Evolutionary conservation across 2,797 vertebrate genomes (phyloP).

Genomic region (Sebastes trivittatus): DNA sequence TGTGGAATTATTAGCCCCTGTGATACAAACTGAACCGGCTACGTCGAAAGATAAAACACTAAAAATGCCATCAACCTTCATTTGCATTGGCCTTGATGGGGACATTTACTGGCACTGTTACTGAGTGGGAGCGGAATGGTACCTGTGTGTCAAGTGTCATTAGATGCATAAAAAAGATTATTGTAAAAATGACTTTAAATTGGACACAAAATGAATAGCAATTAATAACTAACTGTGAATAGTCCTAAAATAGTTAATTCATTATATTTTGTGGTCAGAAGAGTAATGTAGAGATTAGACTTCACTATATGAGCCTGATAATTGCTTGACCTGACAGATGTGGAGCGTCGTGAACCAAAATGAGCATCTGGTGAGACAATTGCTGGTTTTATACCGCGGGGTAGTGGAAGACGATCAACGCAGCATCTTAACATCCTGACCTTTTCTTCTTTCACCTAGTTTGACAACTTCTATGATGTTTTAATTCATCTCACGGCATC

Average conservation of each 20-base stretch:
- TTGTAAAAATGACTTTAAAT: neutral
- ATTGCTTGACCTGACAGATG: neutral
- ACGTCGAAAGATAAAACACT: neutral
- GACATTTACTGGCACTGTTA: conserved; percentile 20
- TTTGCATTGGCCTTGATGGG: conserved; percentile 6
- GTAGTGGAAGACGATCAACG: neutral
- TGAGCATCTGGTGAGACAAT: neutral
- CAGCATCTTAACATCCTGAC: neutral
- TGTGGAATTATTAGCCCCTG: neutral
- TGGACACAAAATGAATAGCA: neutral
- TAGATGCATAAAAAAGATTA: neutral
- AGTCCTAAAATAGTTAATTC: neutral
- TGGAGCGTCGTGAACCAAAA: neutral
- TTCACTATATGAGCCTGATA: neutral
- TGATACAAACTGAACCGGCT: neutral
- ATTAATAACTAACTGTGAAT: neutral
- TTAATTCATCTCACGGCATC: neutral
- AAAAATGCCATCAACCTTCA: neutral
- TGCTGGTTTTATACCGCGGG: neutral
- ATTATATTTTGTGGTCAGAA: neutral
- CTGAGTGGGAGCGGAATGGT: neutral
- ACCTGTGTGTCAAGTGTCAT: neutral
- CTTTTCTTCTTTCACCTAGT: neutral
- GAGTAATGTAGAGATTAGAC: neutral
- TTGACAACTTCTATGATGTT: neutral